Evolutionary conservation across 1,140 invertebrate genomes (phyloP).

Genomic region (Drosophila rhopaloa): DNA sequence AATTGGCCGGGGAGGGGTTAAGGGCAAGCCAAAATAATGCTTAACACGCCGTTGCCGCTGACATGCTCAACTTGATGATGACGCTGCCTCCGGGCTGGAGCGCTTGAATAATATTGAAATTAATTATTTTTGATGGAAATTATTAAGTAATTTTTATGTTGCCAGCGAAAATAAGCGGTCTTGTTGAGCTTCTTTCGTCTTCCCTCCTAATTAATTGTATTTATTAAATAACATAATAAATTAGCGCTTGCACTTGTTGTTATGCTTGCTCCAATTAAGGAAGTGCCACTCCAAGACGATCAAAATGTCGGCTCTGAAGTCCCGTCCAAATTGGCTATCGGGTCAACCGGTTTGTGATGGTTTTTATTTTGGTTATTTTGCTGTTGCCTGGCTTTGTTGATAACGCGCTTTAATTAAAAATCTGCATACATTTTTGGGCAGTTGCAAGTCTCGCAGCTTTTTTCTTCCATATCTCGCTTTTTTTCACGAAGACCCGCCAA

Average conservation of each 20-base stretch:
- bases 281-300: conserved; percentile 73
- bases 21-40: conserved; percentile 55
- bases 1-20: conserved; percentile 49
- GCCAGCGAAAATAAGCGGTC: conserved; percentile 47
- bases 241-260: conserved; percentile 78
- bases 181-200: conserved; percentile 9
- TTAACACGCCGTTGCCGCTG: conserved; percentile 61
- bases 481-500: conserved; percentile 56
- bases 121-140: conserved; percentile 82
- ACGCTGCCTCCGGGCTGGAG: conserved; percentile 29
- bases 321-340: conserved; percentile 74
- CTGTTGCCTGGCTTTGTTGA: conserved; percentile 51
- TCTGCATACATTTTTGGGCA: conserved; percentile 80
- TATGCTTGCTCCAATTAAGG: conserved; percentile 79
- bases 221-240: conserved; percentile 82
- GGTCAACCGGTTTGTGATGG: conserved; percentile 64
- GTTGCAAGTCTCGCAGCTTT: conserved; percentile 44
- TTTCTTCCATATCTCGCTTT: conserved; percentile 32
- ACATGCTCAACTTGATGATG: conserved; percentile 44
- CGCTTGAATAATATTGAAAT: conserved; percentile 77
- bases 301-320: conserved; percentile 52
- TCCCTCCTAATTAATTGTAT: conserved; percentile 61
- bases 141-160: conserved; percentile 80
- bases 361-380: conserved; percentile 34
- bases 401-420: conserved; percentile 80